Percentiles rank a stretch among this genome's conserved stretches.
These are phyloP conservation scores for Neodiprion virginianus DNA, from an alignment of 1,140 invertebrate genomes.

Conservation along the genomic window DNA sequence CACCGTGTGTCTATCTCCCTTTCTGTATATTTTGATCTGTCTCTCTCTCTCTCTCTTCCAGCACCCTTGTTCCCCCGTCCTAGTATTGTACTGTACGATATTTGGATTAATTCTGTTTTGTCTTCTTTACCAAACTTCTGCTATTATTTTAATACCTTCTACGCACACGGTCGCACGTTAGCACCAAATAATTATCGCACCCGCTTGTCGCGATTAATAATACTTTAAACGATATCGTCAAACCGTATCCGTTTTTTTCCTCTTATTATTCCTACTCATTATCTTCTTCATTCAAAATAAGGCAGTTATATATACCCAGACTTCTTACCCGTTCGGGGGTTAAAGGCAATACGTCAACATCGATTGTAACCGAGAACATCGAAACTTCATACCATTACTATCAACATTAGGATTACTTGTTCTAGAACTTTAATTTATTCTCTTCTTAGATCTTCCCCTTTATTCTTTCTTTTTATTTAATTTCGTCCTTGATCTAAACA, in stretches of 20 bases:
- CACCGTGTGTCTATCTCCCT: neutral
- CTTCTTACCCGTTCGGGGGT: neutral
- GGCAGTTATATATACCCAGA: neutral
- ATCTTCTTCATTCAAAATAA: neutral
- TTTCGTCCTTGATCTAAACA: slow-evolving; percentile 59
- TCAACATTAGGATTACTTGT: neutral
- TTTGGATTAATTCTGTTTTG: too few species aligned
- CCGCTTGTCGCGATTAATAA: too few species aligned
- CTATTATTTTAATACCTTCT: too few species aligned
- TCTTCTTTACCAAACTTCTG: neutral
- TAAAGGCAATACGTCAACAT: too few species aligned
- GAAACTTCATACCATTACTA: too few species aligned
- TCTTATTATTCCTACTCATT: neutral
- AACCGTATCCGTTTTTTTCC: neutral
- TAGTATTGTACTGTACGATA: too few species aligned
- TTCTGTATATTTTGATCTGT: neutral
- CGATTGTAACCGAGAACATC: too few species aligned
- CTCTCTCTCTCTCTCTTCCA: neutral
- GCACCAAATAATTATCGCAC: too few species aligned
- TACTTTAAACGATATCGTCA: too few species aligned
- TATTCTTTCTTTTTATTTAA: slow-evolving; percentile 27
- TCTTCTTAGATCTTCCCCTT: neutral
- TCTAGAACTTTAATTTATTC: neutral
- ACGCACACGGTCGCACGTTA: neutral
- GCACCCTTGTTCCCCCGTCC: too few species aligned